These are phyloP conservation scores for Darevskia mixta DNA, from an alignment of 2,797 vertebrate genomes.

Conservation along the genomic window DNA sequence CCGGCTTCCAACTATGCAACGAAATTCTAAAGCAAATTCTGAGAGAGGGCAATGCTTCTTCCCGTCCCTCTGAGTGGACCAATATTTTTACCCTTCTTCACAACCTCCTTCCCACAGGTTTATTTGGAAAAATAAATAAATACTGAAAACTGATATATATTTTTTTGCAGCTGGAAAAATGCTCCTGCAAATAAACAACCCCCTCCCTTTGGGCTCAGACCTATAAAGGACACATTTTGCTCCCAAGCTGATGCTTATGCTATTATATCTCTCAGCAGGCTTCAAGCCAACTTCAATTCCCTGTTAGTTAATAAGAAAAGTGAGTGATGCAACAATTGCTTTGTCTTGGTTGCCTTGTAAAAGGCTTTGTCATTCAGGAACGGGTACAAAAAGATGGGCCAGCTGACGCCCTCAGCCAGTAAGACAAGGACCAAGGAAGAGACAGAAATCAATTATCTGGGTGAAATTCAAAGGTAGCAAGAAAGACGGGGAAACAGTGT, in stretches of 20 bases:
- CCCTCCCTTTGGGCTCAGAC: neutral
- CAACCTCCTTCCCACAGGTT: too few species aligned
- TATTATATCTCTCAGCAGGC: conserved; percentile 68
- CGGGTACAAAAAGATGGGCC: conserved; percentile 78
- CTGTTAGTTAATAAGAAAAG: conserved; percentile 79
- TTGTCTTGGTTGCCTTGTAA: conserved; percentile 79
- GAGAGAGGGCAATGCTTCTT: too few species aligned
- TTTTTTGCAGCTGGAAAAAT: neutral
- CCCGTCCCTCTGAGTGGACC: too few species aligned
- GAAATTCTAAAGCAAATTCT: too few species aligned
- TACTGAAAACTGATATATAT: too few species aligned
- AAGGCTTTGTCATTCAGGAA: conserved; percentile 75
- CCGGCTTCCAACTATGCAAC: too few species aligned
- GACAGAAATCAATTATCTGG: conserved; percentile 82
- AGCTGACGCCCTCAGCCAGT: conserved; percentile 75
- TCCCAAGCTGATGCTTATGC: conserved; percentile 66
- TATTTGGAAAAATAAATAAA: too few species aligned
- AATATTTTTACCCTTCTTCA: too few species aligned
- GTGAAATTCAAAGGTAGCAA: conserved; percentile 72
- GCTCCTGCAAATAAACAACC: neutral
- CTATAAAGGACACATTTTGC: conserved; percentile 61
- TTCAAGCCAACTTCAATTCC: conserved; percentile 72
- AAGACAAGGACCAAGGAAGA: conserved; percentile 77
- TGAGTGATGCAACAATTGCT: conserved; percentile 79
- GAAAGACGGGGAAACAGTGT: conserved; percentile 1